Base-by-base conservation (phyloP, 2,113 vertebrate genomes). In the Panurus biarmicus region DNA sequence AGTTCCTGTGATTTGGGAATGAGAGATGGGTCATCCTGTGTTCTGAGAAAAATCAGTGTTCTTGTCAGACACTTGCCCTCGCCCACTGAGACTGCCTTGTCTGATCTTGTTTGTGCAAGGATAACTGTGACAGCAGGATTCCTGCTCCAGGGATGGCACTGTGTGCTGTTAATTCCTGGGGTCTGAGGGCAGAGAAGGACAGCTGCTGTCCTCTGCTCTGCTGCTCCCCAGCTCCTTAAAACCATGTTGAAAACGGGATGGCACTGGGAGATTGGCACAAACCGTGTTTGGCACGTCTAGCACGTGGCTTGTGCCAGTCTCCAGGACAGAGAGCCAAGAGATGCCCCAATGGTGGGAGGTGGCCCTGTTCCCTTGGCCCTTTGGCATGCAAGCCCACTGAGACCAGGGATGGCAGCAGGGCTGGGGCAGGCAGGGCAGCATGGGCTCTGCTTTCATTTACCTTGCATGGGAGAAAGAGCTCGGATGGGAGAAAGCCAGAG, bases 391-490 rank as follows among this genome's bases (percentile, higher is more conserved):
- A 61, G 14, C 4, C 14, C 2, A 1, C 35, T 29, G 62, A 3
- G 17, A 1, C 3, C 0, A 0, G 24, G 5, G 10, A 0, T 42
- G 60, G 53, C 64, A 29, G 44, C 0, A 0, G 47, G 24, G 24
- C 75, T 60, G 42, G 47, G 54, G 45, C 40, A 29, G 64, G 6
- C 3, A 4, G 13, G 80, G 48, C 35, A 13, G 1, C 7, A 0
- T 0, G 21, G 48, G 44, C 44, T 72, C 75, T 67, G 33, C 44
- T 48, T 67, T 42, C 35, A 1, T 8, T 60, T 10, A 3, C 0
- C 0, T 17, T 10, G 16, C 8, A 4, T 35, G 18, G 42, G 48
- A 70, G 48, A 67, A 87, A 14, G 2, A 26, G 29, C 24, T n/a
- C n/a, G n/a, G n/a, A n/a, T n/a, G n/a, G n/a, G n/a, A 36, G 73